phyloP scores from a whole-genome alignment of 2,888 invertebrate species.

The Coelopa pilipes region DNA sequence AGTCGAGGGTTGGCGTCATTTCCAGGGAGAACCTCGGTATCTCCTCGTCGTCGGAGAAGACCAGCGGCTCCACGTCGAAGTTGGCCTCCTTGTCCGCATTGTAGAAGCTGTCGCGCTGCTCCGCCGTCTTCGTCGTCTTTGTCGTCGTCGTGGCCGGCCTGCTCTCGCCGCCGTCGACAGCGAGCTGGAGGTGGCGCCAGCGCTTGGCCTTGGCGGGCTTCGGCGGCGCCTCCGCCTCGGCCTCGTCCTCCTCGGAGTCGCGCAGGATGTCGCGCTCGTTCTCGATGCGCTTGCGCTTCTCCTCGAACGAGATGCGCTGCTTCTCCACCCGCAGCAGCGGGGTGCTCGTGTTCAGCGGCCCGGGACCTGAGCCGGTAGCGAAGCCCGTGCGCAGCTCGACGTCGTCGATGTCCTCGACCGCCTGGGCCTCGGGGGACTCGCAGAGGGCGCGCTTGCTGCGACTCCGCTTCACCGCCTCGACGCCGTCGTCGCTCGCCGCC shows the following conservation, averaged over 20 bases:
- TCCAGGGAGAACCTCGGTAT: slow-evolving; percentile 67
- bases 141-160: slow-evolving; percentile 33
- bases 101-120: slow-evolving; percentile 71
- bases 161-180: slow-evolving; percentile 44
- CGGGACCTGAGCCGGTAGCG: slow-evolving; percentile 39
- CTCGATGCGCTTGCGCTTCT: slow-evolving; percentile 63
- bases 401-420: slow-evolving; percentile 45
- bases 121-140: slow-evolving; percentile 1
- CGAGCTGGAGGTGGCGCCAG: slow-evolving; percentile 57
- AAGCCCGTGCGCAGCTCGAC: slow-evolving; percentile 49
- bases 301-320: slow-evolving; percentile 66
- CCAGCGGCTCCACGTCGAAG: slow-evolving; percentile 69
- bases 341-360: slow-evolving; percentile 55
- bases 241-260: slow-evolving; percentile 63
- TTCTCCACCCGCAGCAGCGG: slow-evolving; percentile 61
- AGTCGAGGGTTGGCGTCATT: slow-evolving; percentile 66
- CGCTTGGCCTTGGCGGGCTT: slow-evolving; percentile 52
- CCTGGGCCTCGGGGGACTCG: slow-evolving; percentile 49
- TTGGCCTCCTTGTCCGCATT: slow-evolving; percentile 72
- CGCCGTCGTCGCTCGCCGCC: too few relatives aligned
- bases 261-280: slow-evolving; percentile 64
- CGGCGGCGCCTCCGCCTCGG: slow-evolving; percentile 18
- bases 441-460: slow-evolving; percentile 56
- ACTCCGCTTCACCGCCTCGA: slow-evolving; percentile 51
- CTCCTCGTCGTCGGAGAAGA: slow-evolving; percentile 73